phyloP scores from a whole-genome alignment of 2,797 vertebrate genomes.

The Hirundo rustica region DNA sequence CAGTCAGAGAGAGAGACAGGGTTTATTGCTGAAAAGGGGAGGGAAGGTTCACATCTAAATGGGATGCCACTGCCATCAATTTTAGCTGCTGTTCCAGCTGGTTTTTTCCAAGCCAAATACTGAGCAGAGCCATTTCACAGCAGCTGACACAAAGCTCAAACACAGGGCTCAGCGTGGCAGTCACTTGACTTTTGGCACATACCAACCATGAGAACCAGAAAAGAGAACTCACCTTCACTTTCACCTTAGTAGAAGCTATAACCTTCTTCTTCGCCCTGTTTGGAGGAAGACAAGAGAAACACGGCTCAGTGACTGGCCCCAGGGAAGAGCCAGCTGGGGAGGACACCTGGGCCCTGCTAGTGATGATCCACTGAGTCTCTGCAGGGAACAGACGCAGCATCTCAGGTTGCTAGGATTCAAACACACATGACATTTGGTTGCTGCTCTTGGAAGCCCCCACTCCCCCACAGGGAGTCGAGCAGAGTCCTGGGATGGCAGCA shows the following conservation, averaged over 20 bases:
- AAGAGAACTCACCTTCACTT: slow-evolving; percentile 79
- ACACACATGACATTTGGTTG: neutral
- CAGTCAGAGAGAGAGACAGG: neutral
- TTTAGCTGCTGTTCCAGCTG: neutral
- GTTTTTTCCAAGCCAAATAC: neutral
- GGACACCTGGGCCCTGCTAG: neutral
- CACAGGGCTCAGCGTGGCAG: neutral
- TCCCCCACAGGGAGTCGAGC: neutral
- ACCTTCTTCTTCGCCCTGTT: slow-evolving; percentile 82
- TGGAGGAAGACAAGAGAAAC: slow-evolving; percentile 50
- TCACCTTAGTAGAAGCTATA: slow-evolving; percentile 74
- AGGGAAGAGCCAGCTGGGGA: neutral
- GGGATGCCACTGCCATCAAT: neutral
- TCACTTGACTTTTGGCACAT: neutral
- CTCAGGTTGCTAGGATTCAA: slow-evolving; percentile 47
- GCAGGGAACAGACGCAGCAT: slow-evolving; percentile 36
- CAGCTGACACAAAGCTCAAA: neutral
- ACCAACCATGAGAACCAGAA: neutral
- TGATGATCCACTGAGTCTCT: slow-evolving; percentile 12
- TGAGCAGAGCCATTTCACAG: neutral
- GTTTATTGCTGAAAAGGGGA: neutral
- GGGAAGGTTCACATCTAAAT: neutral
- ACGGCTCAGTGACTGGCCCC: neutral
- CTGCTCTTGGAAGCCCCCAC: neutral
- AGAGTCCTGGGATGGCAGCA: neutral